Evolutionary conservation across 2,113 vertebrate genomes (phyloP).

Genomic region (Albula goreensis): DNA sequence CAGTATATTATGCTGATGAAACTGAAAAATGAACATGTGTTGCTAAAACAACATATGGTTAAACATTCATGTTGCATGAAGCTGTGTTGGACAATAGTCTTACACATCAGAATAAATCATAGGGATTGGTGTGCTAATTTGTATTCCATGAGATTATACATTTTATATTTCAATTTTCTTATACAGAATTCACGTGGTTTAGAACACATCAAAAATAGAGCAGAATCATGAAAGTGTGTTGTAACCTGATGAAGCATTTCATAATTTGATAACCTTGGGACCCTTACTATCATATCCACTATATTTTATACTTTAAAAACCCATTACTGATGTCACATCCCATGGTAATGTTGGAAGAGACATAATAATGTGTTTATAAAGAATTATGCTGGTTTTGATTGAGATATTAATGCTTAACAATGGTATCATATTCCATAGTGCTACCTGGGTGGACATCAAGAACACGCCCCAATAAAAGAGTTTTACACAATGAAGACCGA

Average conservation of each 20-base stretch:
- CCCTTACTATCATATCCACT: not conserved
- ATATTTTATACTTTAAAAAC: not conserved
- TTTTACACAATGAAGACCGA: not conserved
- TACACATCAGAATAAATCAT: too few species aligned
- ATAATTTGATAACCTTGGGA: not conserved
- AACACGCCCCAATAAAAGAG: not conserved
- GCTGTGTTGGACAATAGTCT: too few species aligned
- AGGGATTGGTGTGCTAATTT: too few species aligned
- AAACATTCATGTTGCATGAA: too few species aligned
- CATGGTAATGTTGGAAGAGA: not conserved
- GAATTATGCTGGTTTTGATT: not conserved
- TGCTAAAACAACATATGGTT: too few species aligned
- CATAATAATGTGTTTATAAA: not conserved
- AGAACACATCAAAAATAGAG: too few species aligned
- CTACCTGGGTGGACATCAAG: not conserved
- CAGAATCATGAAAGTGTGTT: not conserved
- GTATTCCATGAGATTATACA: too few species aligned
- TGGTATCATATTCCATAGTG: not conserved
- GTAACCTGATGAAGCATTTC: not conserved
- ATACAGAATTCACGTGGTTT: too few species aligned
- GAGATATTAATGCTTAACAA: not conserved
- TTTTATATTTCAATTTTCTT: too few species aligned
- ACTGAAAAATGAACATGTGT: not conserved
- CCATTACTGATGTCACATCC: too few species aligned
- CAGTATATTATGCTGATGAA: not conserved